A percentile compares a stretch with the other conserved stretches of the same genome.
These are phyloP conservation scores for Aythya baeri DNA, from an alignment of 2,113 vertebrate species.

Conservation along the genomic window DNA sequence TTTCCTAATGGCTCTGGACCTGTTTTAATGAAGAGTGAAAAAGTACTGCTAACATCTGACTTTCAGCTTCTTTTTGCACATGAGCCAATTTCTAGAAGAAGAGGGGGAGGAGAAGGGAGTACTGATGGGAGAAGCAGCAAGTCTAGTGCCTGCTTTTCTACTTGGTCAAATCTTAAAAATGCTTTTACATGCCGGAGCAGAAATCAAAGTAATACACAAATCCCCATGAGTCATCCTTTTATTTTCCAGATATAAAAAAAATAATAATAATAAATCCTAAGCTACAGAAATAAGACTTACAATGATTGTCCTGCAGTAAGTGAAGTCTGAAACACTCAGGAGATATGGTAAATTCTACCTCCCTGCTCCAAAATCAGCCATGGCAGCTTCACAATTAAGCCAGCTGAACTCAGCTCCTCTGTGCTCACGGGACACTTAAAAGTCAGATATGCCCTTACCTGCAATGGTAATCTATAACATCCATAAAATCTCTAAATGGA, in stretches of 20 bases:
- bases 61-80: neutral
- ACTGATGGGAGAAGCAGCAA: neutral
- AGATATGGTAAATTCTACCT: neutral
- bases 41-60: neutral
- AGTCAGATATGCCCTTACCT: neutral
- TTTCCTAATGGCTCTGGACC: neutral
- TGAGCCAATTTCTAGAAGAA: neutral
- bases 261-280: neutral
- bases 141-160: neutral
- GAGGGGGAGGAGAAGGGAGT: neutral
- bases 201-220: conserved; percentile 3
- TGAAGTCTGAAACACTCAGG: neutral
- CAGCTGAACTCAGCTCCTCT: neutral
- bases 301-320: neutral
- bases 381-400: neutral
- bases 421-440: neutral
- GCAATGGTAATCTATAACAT: neutral
- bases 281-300: neutral
- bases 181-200: neutral
- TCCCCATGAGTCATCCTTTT: neutral
- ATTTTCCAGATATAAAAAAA: neutral
- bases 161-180: neutral
- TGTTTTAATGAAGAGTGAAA: neutral
- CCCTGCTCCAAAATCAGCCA: neutral
- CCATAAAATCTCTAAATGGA: neutral